Percentiles rank a stretch among this genome's conserved stretches.
These are phyloP conservation scores for Corythucha ciliata DNA, from an alignment of 2,888 invertebrate genomes.

Conservation along the genomic window DNA sequence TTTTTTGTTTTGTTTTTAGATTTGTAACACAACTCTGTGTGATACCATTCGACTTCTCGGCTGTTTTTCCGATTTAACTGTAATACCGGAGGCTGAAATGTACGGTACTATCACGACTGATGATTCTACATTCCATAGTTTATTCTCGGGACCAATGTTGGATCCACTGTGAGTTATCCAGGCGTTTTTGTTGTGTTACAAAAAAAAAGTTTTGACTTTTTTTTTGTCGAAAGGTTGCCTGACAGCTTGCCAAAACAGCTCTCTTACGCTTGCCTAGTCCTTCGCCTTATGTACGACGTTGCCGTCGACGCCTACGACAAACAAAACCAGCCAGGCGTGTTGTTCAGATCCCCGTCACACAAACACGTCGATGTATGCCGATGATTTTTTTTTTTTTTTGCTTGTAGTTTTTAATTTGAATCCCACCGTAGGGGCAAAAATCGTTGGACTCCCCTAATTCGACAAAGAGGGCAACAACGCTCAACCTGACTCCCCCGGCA, in stretches of 20 bases:
- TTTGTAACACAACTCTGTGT: conserved; percentile 86
- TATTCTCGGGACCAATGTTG: conserved; percentile 67
- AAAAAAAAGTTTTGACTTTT: not conserved
- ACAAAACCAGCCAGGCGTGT: conserved; percentile 47
- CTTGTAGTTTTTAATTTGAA: not conserved
- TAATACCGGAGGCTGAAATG: conserved; percentile 44
- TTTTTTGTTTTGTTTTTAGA: conserved; percentile 46
- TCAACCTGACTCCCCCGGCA: conserved; percentile 62
- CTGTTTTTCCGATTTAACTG: conserved; percentile 62
- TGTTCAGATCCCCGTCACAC: conserved; percentile 40
- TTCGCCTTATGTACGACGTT: conserved; percentile 86
- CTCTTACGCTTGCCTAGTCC: conserved; percentile 72
- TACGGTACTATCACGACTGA: conserved; percentile 40
- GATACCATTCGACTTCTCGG: conserved; percentile 87
- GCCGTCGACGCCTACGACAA: conserved; percentile 93
- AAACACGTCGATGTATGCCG: conserved; percentile 47
- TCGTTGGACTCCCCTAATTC: conserved; percentile 34
- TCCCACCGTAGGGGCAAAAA: conserved; percentile 29
- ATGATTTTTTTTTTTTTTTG: not conserved
- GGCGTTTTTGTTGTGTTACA: not conserved
- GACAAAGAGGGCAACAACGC: conserved; percentile 49
- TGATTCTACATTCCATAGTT: conserved; percentile 52
- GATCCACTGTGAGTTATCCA: conserved; percentile 53
- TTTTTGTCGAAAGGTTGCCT: conserved; percentile 46
- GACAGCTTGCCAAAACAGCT: conserved; percentile 66